Conservation (phyloP, 2,888 invertebrate genomes). For the Rhodophaea formosa region DNA sequence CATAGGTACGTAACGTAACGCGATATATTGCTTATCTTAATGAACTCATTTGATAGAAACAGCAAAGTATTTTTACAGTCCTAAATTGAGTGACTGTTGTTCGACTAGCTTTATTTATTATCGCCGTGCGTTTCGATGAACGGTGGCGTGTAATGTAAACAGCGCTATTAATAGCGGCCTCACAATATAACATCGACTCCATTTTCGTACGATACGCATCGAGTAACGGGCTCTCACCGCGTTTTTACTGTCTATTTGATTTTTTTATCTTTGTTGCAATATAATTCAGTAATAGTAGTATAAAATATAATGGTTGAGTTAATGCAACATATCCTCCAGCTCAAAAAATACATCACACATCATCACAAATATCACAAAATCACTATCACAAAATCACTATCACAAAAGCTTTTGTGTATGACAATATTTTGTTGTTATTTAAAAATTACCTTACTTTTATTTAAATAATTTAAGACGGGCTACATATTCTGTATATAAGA, state of each 20-base stretch:
- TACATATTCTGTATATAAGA: background rate
- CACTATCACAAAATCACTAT: too few species aligned
- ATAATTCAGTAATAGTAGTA: background rate
- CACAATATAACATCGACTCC: slow-evolving; percentile 46
- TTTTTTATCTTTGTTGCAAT: background rate
- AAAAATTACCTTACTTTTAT: too few species aligned
- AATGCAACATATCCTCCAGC: too few species aligned
- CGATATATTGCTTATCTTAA: background rate
- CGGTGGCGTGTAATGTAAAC: slow-evolving; percentile 49
- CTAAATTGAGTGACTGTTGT: background rate
- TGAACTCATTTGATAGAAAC: background rate
- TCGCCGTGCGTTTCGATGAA: slow-evolving; percentile 33
- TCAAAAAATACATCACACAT: too few species aligned
- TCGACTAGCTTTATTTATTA: slow-evolving; percentile 29
- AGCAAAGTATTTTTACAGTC: background rate
- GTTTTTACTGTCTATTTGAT: background rate
- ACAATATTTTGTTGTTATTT: too few species aligned
- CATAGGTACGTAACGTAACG: background rate
- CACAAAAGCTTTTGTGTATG: too few species aligned
- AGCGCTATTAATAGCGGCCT: slow-evolving; percentile 51
- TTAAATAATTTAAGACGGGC: background rate
- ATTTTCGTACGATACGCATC: slow-evolving; percentile 32
- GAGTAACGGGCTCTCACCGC: background rate
- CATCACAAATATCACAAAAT: too few species aligned
- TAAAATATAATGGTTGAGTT: too few species aligned